Conservation (phyloP, 1,140 invertebrate species). For the Colletes gigas region DNA sequence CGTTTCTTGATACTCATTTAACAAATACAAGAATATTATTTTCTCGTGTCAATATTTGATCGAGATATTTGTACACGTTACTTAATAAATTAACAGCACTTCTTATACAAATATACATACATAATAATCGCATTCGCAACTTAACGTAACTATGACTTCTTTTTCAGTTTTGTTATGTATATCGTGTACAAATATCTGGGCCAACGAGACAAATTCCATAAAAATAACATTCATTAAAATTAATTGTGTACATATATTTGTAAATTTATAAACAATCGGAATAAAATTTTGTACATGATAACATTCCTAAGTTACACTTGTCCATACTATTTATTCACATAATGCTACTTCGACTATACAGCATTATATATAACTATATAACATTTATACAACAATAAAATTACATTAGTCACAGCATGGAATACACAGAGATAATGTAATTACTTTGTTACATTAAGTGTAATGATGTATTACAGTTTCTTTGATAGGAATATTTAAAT, state of each 20-base stretch:
- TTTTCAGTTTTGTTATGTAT: too few species aligned
- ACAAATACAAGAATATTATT: neutral
- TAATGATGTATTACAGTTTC: neutral
- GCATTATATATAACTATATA: slow-evolving; percentile 13
- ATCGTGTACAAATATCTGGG: too few species aligned
- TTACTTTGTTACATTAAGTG: too few species aligned
- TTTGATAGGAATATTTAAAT: slow-evolving; percentile 22
- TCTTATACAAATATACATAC: neutral
- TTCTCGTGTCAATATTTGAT: neutral
- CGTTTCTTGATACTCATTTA: neutral
- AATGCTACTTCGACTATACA: neutral
- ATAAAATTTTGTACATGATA: neutral
- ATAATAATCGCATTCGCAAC: too few species aligned
- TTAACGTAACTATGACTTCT: too few species aligned
- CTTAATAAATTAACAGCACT: neutral
- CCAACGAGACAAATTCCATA: too few species aligned
- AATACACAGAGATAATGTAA: neutral
- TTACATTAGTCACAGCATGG: slow-evolving; percentile 12
- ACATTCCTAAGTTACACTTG: neutral
- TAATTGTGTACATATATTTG: neutral
- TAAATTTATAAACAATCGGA: neutral
- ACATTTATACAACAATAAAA: slow-evolving; percentile 27
- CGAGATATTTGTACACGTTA: too few species aligned
- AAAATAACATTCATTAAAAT: too few species aligned
- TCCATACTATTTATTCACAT: slow-evolving; percentile 1